These are phyloP conservation scores for Reticulitermes speratus DNA, from an alignment of 1,140 invertebrate genomes.

Conservation along the genomic window DNA sequence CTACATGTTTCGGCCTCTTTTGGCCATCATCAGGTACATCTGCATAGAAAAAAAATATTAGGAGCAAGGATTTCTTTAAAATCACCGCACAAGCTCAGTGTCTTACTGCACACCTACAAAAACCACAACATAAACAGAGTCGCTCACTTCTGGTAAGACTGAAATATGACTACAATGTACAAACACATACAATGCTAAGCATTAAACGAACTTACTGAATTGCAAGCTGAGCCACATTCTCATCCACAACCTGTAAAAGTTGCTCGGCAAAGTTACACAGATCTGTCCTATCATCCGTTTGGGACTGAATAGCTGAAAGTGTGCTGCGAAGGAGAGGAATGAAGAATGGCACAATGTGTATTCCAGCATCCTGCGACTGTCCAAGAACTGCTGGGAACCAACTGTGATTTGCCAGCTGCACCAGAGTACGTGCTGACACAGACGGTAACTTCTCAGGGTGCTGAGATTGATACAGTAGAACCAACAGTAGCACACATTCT, in stretches of 20 bases:
- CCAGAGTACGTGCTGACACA: conserved; percentile 53
- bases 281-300: conserved; percentile 46
- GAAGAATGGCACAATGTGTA: conserved; percentile 54
- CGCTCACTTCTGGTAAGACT: too few relatives aligned
- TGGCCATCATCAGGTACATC: too few relatives aligned
- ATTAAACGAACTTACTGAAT: conserved; percentile 43
- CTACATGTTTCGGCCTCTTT: too few relatives aligned
- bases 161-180: too few relatives aligned
- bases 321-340: conserved; percentile 51
- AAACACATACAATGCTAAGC: too few relatives aligned
- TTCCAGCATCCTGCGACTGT: neutral
- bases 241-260: conserved; percentile 41
- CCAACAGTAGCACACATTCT: conserved; percentile 22
- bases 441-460: neutral
- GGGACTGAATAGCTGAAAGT: conserved; percentile 44
- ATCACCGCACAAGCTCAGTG: too few relatives aligned
- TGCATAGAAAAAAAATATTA: too few relatives aligned
- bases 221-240: conserved; percentile 43
- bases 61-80: too few relatives aligned
- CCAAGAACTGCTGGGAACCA: conserved; percentile 51
- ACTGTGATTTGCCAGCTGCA: conserved; percentile 50
- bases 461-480: conserved; percentile 29
- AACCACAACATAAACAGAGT: too few relatives aligned
- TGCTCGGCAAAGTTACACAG: conserved; percentile 50
- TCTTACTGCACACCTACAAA: too few relatives aligned